phyloP scores from a whole-genome alignment of 1,140 invertebrate genomes.

The Hyposmocoma kahamanoa region DNA sequence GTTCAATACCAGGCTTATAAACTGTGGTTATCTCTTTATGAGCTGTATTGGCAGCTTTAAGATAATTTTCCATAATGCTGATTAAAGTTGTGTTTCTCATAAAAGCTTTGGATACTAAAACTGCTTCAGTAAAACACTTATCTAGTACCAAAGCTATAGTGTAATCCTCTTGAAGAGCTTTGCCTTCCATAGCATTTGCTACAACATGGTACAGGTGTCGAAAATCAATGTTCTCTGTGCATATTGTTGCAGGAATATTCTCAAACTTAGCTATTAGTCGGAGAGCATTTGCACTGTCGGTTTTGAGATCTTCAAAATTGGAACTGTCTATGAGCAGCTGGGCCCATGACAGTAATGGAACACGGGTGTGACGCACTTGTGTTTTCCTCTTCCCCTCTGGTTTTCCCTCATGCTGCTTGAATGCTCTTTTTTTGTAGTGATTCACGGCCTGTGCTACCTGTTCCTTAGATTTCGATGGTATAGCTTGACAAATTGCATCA shows the following conservation, averaged over 20 bases:
- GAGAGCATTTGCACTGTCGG: slow-evolving; percentile 45
- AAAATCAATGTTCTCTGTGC: slow-evolving; percentile 44
- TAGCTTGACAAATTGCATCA: slow-evolving; percentile 20
- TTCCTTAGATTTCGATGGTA: slow-evolving; percentile 31
- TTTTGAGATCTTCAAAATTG: slow-evolving; percentile 37
- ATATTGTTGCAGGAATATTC: slow-evolving; percentile 29
- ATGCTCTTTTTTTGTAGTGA: slow-evolving; percentile 37
- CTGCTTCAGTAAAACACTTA: slow-evolving; percentile 50
- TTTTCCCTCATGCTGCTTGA: slow-evolving; percentile 9
- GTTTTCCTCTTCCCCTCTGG: slow-evolving; percentile 13
- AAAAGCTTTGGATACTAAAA: slow-evolving; percentile 43
- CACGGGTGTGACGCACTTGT: slow-evolving; percentile 1
- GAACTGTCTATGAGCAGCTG: slow-evolving; percentile 37
- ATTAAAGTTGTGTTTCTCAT: slow-evolving; percentile 18
- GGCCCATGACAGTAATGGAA: slow-evolving; percentile 43
- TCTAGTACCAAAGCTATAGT: slow-evolving; percentile 27
- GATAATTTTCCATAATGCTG: not conserved
- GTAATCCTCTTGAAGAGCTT: slow-evolving; percentile 34
- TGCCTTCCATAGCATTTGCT: slow-evolving; percentile 61
- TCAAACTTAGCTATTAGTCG: slow-evolving; percentile 56
- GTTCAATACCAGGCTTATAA: slow-evolving; percentile 23
- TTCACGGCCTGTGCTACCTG: slow-evolving; percentile 32
- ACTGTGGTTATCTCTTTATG: slow-evolving; percentile 24
- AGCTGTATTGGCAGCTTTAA: not conserved
- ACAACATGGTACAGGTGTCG: slow-evolving; percentile 39